Evolutionary conservation across 2,113 vertebrate species (phyloP).

Genomic region (Lepus timidus): DNA sequence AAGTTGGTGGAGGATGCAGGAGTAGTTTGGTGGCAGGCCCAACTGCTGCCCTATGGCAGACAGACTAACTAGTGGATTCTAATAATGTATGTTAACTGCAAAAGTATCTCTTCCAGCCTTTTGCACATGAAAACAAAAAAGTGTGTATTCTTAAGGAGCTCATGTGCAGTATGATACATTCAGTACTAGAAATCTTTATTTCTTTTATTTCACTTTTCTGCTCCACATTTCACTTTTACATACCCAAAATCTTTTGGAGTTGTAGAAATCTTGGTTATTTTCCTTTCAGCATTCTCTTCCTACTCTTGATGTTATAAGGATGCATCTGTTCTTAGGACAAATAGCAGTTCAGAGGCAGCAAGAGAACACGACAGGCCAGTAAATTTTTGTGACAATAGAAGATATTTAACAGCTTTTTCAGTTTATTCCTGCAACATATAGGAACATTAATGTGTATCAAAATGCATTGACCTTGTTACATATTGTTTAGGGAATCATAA

Average conservation of each 20-base stretch:
- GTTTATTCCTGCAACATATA: not conserved
- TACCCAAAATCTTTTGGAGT: not conserved
- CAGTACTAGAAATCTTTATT: not conserved
- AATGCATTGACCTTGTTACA: not conserved
- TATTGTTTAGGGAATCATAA: not conserved
- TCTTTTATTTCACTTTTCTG: conserved; percentile 25
- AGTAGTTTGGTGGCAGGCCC: too few species aligned
- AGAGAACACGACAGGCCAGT: not conserved
- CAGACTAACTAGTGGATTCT: too few species aligned
- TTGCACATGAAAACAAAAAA: too few species aligned
- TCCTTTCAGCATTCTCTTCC: not conserved
- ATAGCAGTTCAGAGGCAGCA: not conserved
- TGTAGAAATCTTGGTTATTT: not conserved
- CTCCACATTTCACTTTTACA: not conserved
- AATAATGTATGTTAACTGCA: not conserved
- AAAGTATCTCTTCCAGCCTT: too few species aligned
- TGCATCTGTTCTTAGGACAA: not conserved
- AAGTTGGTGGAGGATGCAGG: too few species aligned
- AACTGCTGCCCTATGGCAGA: too few species aligned
- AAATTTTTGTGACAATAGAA: not conserved
- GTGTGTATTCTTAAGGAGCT: not conserved
- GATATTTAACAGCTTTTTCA: not conserved
- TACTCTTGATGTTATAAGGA: not conserved
- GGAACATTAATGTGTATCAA: not conserved
- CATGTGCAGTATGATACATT: not conserved